Evolutionary conservation across 1,140 invertebrate species (phyloP).

Genomic region (Megalonaias nervosa): DNA sequence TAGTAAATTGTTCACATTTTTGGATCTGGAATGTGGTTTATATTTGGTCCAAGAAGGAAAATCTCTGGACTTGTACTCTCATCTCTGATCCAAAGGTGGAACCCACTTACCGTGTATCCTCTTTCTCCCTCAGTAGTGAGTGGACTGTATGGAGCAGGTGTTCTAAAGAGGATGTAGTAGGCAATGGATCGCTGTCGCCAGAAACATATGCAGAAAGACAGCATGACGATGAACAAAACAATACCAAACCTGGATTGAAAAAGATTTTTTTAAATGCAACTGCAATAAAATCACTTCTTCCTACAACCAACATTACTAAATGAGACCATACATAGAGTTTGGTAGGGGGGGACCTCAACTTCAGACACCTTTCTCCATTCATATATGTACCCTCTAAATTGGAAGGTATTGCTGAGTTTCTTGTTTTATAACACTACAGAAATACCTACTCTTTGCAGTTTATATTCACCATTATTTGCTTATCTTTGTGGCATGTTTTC

Average conservation of each 20-base stretch:
- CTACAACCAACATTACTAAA: background rate
- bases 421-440: no score
- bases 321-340: background rate
- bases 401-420: background rate
- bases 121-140: conserved; percentile 3
- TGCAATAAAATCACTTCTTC: background rate
- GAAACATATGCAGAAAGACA: conserved; percentile 34
- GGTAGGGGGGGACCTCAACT: background rate
- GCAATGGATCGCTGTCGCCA: conserved; percentile 23
- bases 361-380: background rate
- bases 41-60: no score
- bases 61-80: no score
- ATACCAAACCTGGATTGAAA: conserved; percentile 26
- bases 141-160: conserved; percentile 10
- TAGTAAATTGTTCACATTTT: no score
- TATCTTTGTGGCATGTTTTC: no score
- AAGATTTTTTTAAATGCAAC: background rate
- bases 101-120: conserved; percentile 22
- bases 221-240: conserved; percentile 25
- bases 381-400: background rate
- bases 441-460: no score
- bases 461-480: no score
- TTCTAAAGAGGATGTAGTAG: conserved; percentile 24
- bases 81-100: background rate
- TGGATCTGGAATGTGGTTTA: no score